Base-by-base conservation (phyloP, 2,113 vertebrate genomes). In the Lota lota region DNA sequence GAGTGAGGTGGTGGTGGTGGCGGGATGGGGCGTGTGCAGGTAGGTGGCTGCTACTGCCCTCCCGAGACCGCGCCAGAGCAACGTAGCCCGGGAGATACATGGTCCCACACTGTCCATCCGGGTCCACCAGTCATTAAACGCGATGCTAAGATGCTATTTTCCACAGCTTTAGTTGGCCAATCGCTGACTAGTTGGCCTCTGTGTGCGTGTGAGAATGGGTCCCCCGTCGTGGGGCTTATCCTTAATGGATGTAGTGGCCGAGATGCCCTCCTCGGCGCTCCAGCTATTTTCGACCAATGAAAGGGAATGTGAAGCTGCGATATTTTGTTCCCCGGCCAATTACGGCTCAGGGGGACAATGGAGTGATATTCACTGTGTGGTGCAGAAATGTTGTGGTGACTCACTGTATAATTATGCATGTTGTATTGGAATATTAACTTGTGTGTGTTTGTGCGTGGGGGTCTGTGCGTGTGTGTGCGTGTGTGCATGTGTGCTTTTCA, bases 401-500 rank as follows among this genome's bases (percentile, higher is more conserved):
- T 79, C 63, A 76, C 68, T 74, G 69, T 84, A 83, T 86, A 81
- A 80, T 81, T 76, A 73, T 74, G 60, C 69, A 70, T 16, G 47
- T 70, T 67, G 33, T 56, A 62, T 63, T 56, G 33, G 66, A 80
- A 63, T 78, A 73, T 77, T 79, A 74, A 77, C 72, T 64, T 28
- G 67, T 69, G 28, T 61, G 71, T 67, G 59, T 50, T 60, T 47
- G 40, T 47, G 66, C 47, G 56, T 60, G 70, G 61, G 57, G n/a
- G 64, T 74, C 53, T 65, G 67, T 54, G 67, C 68, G 62, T 73
- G 14, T 72, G 28, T 74, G 60, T 79, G 36, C 73, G 58, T 73
- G 53, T 50, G 56, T 80, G 64, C 47, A 64, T 65, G 65, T 66
- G 73, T 67, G 53, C 81, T 22, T 92, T 94, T 63, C 93, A 99